Evolutionary conservation across 2,888 invertebrate genomes (phyloP), one percentile per base, ranked within the genome.

Genomic region (Drosophila cyrtoloma): DNA sequence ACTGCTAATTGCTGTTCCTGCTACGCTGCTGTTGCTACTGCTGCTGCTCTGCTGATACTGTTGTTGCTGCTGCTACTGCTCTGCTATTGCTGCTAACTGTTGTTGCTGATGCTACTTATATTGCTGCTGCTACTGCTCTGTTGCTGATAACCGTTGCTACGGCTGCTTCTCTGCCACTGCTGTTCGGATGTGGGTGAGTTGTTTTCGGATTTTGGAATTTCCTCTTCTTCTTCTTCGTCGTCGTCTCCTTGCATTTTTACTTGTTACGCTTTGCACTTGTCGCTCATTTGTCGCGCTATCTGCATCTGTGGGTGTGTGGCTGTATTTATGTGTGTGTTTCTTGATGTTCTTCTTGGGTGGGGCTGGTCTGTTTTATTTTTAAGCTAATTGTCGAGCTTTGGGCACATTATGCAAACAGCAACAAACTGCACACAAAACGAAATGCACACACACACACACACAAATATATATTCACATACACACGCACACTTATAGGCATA

Each of bases 361-460:
- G 79, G 82, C 79, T 44, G 30, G 35, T 59, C 28, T 47, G 77
- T 75, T 79, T 79, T 79, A 82, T 79, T 79, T 79, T 74, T 71
- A 79, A 79, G 82, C 79, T 79, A 79, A 79, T 79, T 79, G 82
- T 82, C 82, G 53, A 57, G 82, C 82, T 82, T 79, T 78, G 51
- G 59, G 64, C 74, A 59, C 79, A 78, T 77, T 81, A 81, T 79
- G 79, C 72, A 81, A 81, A 78, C 69, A 62, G 32, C 44, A 28
- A 28, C 28, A 50, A 64, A 69, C n/a, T 60, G 75, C 69, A 69
- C 47, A 26, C 47, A 72, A 60, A 63, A 55, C n/a, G 63, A 60
- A 57, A 57, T 44, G 42, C 32, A 22, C 50, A 30, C 19, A 42
- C 53, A 50, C 51, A 50, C 37, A 28, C 28, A 28, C 4, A 28